Percentiles rank a stretch among this genome's conserved stretches.
Evolutionary conservation across 2,797 vertebrate species (phyloP).

Genomic region (Microhierax caerulescens): DNA sequence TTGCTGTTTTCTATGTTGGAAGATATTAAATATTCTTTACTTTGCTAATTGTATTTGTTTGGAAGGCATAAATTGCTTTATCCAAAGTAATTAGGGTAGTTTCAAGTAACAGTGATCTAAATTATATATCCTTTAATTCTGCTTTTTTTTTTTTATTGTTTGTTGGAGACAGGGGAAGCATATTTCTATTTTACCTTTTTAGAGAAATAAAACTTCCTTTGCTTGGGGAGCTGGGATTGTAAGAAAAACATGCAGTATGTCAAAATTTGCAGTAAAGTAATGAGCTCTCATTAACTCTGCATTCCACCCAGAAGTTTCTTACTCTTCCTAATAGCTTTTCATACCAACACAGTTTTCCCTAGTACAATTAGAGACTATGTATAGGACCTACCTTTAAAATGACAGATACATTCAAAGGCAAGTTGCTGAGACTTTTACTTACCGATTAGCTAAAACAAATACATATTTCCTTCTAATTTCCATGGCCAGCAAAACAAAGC

Average conservation of each 20-base stretch:
- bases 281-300: conserved; percentile 48
- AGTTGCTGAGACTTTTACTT: not conserved
- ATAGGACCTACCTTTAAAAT: not conserved
- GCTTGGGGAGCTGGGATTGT: not conserved
- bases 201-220: not conserved
- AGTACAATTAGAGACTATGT: not conserved
- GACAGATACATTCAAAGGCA: not conserved
- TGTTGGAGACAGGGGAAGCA: not conserved
- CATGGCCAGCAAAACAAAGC: not conserved
- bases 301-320: conserved; percentile 38
- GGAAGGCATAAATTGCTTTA: not conserved
- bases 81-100: not conserved
- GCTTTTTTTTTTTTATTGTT: not conserved
- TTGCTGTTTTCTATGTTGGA: not conserved
- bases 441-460: not conserved
- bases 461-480: not conserved
- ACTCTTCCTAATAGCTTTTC: conserved; percentile 7
- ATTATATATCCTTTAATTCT: not conserved
- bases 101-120: not conserved
- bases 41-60: not conserved
- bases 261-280: conserved; percentile 30
- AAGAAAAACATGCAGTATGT: not conserved
- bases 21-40: not conserved
- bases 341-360: not conserved
- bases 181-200: not conserved